Evolutionary conservation across 2,888 invertebrate genomes (phyloP).

Genomic region (Lepidocyrtinus sp.): DNA sequence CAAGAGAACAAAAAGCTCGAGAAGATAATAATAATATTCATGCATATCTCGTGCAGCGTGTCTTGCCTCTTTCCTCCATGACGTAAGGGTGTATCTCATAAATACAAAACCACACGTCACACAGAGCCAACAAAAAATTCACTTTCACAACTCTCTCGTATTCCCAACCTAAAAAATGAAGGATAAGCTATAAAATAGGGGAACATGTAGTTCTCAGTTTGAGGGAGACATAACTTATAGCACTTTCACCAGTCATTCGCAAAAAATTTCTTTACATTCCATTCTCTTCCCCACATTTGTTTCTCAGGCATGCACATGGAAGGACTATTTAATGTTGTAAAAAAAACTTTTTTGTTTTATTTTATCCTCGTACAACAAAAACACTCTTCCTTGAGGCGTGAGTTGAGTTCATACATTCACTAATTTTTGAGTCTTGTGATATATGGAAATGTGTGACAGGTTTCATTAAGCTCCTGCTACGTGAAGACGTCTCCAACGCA

Average conservation of each 20-base stretch:
- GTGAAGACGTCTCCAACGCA: neutral
- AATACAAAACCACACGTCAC: slow-evolving; percentile 6
- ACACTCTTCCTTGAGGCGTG: neutral
- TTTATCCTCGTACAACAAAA: neutral
- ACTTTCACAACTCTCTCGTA: slow-evolving; percentile 3
- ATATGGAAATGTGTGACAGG: slow-evolving; percentile 3
- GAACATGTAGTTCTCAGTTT: neutral
- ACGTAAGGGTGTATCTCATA: too few species aligned
- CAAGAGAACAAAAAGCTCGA: slow-evolving; percentile 8
- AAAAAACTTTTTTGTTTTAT: neutral
- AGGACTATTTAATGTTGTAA: neutral
- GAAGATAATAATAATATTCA: neutral
- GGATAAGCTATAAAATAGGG: neutral
- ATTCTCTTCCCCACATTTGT: neutral
- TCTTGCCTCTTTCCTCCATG: neutral
- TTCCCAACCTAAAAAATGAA: neutral
- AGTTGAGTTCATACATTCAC: neutral
- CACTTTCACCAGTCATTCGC: slow-evolving; percentile 1
- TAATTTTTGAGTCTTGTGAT: slow-evolving; percentile 3
- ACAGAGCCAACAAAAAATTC: neutral
- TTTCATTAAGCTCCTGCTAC: neutral
- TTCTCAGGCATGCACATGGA: neutral
- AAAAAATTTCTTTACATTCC: neutral
- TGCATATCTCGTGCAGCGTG: neutral
- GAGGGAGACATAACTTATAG: neutral